Evolutionary conservation across 2,888 invertebrate genomes (phyloP).

Genomic region (Steromphala cineraria): DNA sequence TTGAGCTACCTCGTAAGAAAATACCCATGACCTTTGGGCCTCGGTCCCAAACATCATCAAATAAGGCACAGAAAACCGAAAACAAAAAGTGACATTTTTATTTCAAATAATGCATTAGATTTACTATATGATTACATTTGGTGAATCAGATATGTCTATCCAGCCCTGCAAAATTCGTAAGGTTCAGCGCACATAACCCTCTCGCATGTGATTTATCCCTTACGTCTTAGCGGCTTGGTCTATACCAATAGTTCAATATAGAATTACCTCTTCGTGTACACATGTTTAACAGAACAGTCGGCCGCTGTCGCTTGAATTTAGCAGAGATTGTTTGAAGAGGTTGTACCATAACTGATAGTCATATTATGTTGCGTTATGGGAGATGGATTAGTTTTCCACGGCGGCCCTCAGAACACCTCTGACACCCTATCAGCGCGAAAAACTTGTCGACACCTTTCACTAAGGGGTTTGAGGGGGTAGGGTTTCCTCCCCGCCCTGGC

Average conservation of each 20-base stretch:
- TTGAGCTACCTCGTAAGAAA: too few relatives aligned
- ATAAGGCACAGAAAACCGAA: too few relatives aligned
- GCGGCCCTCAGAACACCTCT: slow-evolving; percentile 8
- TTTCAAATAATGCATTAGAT: too few relatives aligned
- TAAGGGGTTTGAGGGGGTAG: background rate
- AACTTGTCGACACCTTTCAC: slow-evolving; percentile 16
- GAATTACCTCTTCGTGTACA: background rate
- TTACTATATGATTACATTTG: background rate
- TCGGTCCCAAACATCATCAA: too few relatives aligned
- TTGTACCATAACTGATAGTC: background rate
- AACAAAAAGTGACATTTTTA: too few relatives aligned
- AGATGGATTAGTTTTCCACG: background rate
- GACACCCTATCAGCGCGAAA: slow-evolving; percentile 6
- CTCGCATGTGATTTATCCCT: background rate
- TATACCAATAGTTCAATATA: background rate
- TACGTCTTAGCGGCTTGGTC: background rate
- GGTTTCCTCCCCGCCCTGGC: background rate
- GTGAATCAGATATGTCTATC: background rate
- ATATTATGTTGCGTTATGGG: background rate
- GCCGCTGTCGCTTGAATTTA: background rate
- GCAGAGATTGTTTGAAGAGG: background rate
- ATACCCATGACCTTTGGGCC: too few relatives aligned
- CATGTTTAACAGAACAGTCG: background rate
- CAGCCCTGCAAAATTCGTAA: background rate
- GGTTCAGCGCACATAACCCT: too few relatives aligned